A percentile compares a stretch with the other conserved stretches of the same genome.
These are phyloP conservation scores for Antigone vipio DNA, from an alignment of 2,113 vertebrate genomes.

Conservation along the genomic window DNA sequence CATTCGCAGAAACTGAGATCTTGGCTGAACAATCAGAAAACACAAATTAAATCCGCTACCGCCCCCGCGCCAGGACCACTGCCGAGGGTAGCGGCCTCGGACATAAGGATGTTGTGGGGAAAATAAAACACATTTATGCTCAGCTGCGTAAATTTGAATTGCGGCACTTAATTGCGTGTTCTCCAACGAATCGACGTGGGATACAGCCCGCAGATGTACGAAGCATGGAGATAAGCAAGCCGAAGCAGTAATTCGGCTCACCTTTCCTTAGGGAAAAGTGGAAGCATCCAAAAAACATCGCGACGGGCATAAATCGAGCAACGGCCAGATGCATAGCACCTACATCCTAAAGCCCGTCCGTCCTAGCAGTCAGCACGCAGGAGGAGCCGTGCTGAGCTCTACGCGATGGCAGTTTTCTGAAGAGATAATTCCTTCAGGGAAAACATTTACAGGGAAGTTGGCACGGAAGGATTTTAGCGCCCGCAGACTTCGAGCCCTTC, in stretches of 20 bases:
- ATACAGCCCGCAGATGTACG: rapidly evolving
- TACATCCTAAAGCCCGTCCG: neutral
- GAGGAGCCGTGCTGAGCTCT: neutral
- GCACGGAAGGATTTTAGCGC: rapidly evolving
- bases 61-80: neutral
- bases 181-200: neutral
- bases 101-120: neutral
- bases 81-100: too few relatives aligned
- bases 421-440: neutral
- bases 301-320: rapidly evolving
- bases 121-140: neutral
- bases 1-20: neutral
- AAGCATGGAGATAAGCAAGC: neutral
- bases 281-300: rapidly evolving
- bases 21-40: neutral
- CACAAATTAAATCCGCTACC: neutral
- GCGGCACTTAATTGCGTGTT: rapidly evolving
- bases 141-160: neutral
- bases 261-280: neutral
- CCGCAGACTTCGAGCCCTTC: neutral
- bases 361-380: neutral
- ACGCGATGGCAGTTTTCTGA: rapidly evolving
- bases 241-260: rapidly evolving
- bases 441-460: neutral
- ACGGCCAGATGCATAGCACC: rapidly evolving